Conservation (phyloP, 2,797 vertebrate species). For the Xiphorhynchus erythropygius region DNA sequence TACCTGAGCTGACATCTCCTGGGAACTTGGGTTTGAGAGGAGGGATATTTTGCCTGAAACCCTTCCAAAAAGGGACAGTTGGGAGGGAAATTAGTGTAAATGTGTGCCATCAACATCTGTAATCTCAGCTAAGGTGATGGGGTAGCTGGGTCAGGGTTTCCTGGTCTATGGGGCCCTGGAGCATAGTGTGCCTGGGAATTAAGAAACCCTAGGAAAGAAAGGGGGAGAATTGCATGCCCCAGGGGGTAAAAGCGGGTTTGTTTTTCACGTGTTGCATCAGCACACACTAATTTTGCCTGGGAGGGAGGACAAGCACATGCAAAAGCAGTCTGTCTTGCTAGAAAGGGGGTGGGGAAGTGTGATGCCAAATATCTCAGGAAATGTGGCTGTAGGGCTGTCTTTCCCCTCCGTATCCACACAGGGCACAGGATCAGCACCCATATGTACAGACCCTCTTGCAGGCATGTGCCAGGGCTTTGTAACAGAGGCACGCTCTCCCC, state of each 20-base stretch:
- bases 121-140: neutral
- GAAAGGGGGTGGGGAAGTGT: neutral
- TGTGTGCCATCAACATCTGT: accelerated
- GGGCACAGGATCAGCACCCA: neutral
- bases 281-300: neutral
- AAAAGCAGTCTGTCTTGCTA: neutral
- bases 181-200: neutral
- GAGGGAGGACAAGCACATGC: neutral
- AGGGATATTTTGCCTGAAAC: neutral
- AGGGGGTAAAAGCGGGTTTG: neutral
- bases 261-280: neutral
- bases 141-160: neutral
- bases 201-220: neutral
- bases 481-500: neutral
- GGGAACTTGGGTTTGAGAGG: neutral
- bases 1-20: neutral
- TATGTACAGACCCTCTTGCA: accelerated
- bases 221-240: neutral
- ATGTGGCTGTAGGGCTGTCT: neutral
- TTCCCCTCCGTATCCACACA: accelerated
- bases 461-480: neutral
- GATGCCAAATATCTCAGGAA: neutral
- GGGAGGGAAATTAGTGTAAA: neutral
- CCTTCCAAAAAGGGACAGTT: neutral
- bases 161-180: neutral